Evolutionary conservation across 2,888 invertebrate genomes (phyloP).

Genomic region (Gastrophysa polygoni): DNA sequence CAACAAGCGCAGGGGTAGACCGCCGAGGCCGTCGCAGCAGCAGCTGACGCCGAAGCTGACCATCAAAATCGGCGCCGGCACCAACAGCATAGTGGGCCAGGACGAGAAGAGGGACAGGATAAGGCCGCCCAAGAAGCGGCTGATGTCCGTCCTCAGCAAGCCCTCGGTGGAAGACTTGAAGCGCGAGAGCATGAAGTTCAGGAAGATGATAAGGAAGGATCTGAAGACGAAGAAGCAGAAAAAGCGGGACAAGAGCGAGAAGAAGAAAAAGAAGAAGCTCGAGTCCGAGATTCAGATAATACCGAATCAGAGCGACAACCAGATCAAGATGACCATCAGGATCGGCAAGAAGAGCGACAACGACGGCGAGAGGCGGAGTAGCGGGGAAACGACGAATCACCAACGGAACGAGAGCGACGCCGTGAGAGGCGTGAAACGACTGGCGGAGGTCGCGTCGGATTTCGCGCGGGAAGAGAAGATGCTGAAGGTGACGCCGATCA

Average conservation of each 20-base stretch:
- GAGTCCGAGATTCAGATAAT: conserved; percentile 63
- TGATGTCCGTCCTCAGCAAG: conserved; percentile 63
- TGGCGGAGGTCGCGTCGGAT: too few relatives aligned
- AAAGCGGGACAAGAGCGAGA: conserved; percentile 61
- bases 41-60: conserved; percentile 64
- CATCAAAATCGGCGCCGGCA: conserved; percentile 69
- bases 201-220: conserved; percentile 83
- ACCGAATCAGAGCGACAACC: conserved; percentile 61
- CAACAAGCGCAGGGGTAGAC: conserved; percentile 56
- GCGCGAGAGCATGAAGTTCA: conserved; percentile 86
- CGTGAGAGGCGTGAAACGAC: too few relatives aligned
- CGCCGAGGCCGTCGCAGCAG: conserved; percentile 50
- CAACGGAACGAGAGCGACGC: too few relatives aligned
- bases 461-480: conserved; percentile 18
- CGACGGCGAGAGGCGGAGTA: conserved; percentile 45
- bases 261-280: conserved; percentile 64
- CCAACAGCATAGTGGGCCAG: conserved; percentile 62
- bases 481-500: conserved; percentile 73
- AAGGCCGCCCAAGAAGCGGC: conserved; percentile 83
- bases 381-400: conserved; percentile 48
- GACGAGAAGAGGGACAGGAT: conserved; percentile 61
- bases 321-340: conserved; percentile 79
- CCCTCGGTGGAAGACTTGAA: conserved; percentile 76
- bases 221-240: conserved; percentile 72
- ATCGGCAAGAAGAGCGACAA: conserved; percentile 62